Percentiles rank a stretch among this genome's conserved stretches.
Conservation (phyloP, 1,140 invertebrate genomes). For the Drosophila hydei region DNA sequence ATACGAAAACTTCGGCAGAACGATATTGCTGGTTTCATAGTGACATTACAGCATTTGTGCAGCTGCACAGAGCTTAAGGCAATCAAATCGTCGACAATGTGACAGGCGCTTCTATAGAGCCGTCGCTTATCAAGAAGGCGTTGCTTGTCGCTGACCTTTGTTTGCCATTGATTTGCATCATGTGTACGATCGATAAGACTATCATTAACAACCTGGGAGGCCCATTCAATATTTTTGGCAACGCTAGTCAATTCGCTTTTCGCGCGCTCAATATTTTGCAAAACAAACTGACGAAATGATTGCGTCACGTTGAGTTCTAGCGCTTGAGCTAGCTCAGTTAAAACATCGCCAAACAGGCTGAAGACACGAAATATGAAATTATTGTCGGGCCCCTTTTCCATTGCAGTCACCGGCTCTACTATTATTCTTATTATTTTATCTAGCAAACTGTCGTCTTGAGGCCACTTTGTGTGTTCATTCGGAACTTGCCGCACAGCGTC, state of each 20-base stretch:
- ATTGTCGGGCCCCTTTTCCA: not conserved
- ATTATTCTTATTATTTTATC: constrained; percentile 8
- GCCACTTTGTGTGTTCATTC: not conserved
- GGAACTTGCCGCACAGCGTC: not conserved
- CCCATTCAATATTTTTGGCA: constrained; percentile 24
- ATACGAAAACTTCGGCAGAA: constrained; percentile 35
- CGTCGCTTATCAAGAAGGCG: constrained; percentile 17
- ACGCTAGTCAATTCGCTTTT: constrained; percentile 9
- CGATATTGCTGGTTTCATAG: constrained; percentile 37
- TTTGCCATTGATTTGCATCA: constrained; percentile 19
- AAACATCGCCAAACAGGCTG: constrained; percentile 15
- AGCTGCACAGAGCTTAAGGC: constrained; percentile 28
- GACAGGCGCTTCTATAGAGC: constrained; percentile 27
- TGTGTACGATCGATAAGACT: constrained; percentile 29
- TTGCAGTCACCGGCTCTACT: constrained; percentile 7
- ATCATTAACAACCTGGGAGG: constrained; percentile 33
- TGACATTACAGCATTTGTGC: constrained; percentile 51
- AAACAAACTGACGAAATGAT: constrained; percentile 2
- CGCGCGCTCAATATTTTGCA: not conserved
- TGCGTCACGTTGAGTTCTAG: not conserved
- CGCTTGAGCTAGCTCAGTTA: constrained; percentile 6
- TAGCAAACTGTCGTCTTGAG: constrained; percentile 7
- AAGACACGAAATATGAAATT: constrained; percentile 13
- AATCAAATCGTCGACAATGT: constrained; percentile 41
- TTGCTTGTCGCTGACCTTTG: constrained; percentile 13